These are phyloP conservation scores for Corythaeola cristata DNA, from an alignment of 2,113 vertebrate species.

Conservation along the genomic window DNA sequence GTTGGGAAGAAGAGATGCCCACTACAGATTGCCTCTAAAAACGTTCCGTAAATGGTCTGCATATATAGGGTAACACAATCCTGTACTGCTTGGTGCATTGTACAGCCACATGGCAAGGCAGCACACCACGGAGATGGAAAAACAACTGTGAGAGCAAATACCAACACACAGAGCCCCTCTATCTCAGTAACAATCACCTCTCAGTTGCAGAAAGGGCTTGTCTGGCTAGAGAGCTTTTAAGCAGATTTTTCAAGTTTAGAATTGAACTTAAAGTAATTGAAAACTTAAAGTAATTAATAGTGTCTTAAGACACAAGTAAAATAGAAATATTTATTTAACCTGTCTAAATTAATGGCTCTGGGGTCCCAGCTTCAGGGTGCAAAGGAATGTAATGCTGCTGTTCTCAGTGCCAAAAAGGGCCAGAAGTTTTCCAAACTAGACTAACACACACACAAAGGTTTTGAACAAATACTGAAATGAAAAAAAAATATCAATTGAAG, in stretches of 20 bases:
- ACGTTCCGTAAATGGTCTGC: not conserved
- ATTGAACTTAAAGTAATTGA: not conserved
- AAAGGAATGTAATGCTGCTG: not conserved
- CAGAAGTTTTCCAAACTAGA: not conserved
- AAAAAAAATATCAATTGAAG: not conserved
- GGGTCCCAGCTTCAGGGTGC: not conserved
- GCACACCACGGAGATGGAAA: not conserved
- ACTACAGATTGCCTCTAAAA: not conserved
- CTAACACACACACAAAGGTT: not conserved
- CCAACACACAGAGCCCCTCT: no score
- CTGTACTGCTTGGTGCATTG: not conserved
- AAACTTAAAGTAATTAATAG: not conserved
- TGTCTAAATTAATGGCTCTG: not conserved
- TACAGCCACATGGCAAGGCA: not conserved
- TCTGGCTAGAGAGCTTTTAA: not conserved
- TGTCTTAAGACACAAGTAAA: not conserved
- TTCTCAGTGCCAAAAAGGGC: not conserved
- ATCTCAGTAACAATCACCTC: not conserved
- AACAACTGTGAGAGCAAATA: not conserved
- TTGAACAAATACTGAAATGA: not conserved
- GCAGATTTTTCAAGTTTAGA: not conserved
- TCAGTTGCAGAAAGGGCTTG: accelerated
- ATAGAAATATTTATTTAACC: not conserved
- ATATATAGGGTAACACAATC: not conserved
- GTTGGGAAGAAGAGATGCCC: not conserved